These are phyloP conservation scores for Caenorhabditis doughertyi DNA, from an alignment of 2,888 invertebrate species.

Conservation along the genomic window DNA sequence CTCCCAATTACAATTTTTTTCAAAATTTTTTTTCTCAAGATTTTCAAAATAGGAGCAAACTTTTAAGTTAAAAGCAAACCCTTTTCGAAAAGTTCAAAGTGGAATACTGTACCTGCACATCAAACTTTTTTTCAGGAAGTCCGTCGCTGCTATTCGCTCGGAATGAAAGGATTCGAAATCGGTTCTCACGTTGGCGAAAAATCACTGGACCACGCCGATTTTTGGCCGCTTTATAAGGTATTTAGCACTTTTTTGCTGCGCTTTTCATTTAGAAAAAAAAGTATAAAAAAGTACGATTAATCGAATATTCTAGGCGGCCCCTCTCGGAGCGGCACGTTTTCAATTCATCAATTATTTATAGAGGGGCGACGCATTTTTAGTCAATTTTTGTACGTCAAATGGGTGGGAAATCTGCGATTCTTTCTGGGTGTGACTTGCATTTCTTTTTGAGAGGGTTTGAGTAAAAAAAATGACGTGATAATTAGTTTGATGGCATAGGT, in stretches of 20 bases:
- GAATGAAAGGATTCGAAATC: slow-evolving; percentile 85
- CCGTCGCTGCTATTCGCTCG: slow-evolving; percentile 84
- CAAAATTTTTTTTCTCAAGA: no score
- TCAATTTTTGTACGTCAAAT: background rate
- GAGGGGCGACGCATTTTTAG: slow-evolving; percentile 5
- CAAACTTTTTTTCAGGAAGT: slow-evolving; percentile 83
- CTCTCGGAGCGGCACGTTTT: slow-evolving; percentile 9
- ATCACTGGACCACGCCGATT: slow-evolving; percentile 85
- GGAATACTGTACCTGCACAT: no score
- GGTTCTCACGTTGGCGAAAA: slow-evolving; percentile 86
- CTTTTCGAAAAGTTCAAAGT: no score
- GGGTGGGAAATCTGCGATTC: background rate
- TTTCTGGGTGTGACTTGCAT: no score
- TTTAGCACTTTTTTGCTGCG: background rate
- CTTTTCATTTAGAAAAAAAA: background rate
- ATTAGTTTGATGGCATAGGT: no score
- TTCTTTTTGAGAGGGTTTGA: no score
- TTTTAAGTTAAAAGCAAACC: no score
- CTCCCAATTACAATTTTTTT: no score
- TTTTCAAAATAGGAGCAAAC: no score
- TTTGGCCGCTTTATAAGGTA: slow-evolving; percentile 85
- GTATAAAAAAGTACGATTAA: slow-evolving; percentile 28
- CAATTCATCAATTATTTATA: slow-evolving; percentile 1
- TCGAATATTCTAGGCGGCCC: slow-evolving; percentile 50
- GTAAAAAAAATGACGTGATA: background rate